Percentiles rank a stretch among this genome's conserved stretches.
Conservation (phyloP, 2,888 invertebrate species). For the Blomia tropicalis region DNA sequence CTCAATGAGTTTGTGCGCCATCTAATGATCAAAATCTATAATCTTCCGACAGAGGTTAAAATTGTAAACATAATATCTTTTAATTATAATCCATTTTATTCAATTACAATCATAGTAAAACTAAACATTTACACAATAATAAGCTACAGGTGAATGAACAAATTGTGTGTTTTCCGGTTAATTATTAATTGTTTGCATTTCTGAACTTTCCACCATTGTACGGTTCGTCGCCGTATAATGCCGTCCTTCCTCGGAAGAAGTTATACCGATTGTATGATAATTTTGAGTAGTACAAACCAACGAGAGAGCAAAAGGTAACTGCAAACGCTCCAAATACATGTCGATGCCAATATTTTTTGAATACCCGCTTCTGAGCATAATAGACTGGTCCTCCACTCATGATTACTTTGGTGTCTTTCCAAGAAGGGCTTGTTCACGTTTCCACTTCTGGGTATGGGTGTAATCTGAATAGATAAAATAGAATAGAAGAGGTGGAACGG, state of each 20-base stretch:
- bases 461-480: constrained; percentile 10
- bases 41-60: too few species aligned
- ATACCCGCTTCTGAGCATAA: neutral
- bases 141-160: too few species aligned
- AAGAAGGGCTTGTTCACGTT: neutral
- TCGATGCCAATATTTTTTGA: constrained; percentile 12
- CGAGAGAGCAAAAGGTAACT: neutral
- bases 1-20: too few species aligned
- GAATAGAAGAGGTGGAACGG: constrained; percentile 12
- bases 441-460: constrained; percentile 14
- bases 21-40: too few species aligned
- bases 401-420: neutral
- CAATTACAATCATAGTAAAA: too few species aligned
- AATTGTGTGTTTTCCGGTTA: too few species aligned
- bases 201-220: constrained; percentile 2
- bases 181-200: too few species aligned
- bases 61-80: too few species aligned
- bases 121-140: too few species aligned
- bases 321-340: neutral
- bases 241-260: constrained; percentile 3
- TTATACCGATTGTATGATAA: neutral
- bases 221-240: neutral
- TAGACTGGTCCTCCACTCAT: neutral
- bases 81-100: too few species aligned
- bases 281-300: neutral